phyloP scores from a whole-genome alignment of 2,888 invertebrate genomes.

The Iselma pallidipennis region DNA sequence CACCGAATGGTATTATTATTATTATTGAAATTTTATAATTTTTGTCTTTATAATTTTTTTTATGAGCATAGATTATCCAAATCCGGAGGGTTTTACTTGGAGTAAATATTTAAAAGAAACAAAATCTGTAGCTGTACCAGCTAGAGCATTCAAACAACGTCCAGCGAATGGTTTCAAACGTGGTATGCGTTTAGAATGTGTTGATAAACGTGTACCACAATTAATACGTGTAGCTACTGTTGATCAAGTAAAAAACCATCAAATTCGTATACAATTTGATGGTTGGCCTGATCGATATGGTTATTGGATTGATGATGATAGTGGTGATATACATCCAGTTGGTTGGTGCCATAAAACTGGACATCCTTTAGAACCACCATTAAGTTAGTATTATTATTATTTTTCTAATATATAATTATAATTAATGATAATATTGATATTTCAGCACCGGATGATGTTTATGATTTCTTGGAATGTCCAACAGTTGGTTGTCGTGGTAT shows the following conservation, averaged over 20 bases:
- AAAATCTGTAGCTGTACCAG: conserved; percentile 74
- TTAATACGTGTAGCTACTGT: conserved; percentile 86
- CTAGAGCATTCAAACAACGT: conserved; percentile 80
- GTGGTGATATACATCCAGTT: conserved; percentile 86
- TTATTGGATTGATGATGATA: conserved; percentile 91
- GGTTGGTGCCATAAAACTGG: conserved; percentile 90
- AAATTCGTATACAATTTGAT: conserved; percentile 80
- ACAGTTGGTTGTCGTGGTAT: conserved; percentile 86
- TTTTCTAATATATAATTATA: conserved; percentile 9
- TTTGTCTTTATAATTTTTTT: neutral
- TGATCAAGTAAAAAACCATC: conserved; percentile 74
- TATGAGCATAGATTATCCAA: conserved; percentile 64
- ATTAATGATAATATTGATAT: conserved; percentile 7
- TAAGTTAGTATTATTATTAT: conserved; percentile 62
- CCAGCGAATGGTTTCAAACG: conserved; percentile 77
- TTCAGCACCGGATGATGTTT: conserved; percentile 67
- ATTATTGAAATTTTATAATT: neutral
- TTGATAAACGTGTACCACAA: conserved; percentile 80
- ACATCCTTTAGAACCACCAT: conserved; percentile 83
- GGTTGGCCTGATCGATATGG: conserved; percentile 86
- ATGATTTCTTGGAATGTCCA: conserved; percentile 71
- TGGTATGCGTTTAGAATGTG: conserved; percentile 87
- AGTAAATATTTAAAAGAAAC: conserved; percentile 78
- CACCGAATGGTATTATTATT: conserved; percentile 83
- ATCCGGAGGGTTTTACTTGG: conserved; percentile 80